Evolutionary conservation across 2,888 invertebrate species (phyloP).

Genomic region (Dexiosoma caninum): DNA sequence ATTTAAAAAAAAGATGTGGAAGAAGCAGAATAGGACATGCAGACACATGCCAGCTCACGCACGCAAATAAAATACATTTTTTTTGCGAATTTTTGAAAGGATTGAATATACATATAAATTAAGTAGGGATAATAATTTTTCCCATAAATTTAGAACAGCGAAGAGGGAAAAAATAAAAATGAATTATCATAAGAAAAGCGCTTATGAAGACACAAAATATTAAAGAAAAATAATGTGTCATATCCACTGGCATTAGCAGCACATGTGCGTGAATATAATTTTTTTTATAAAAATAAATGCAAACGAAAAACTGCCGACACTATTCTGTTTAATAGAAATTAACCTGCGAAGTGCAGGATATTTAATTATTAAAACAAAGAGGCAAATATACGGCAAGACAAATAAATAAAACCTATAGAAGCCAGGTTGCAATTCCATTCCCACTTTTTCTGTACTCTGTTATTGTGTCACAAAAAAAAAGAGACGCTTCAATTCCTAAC

Average conservation of each 20-base stretch:
- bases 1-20: neutral
- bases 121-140: neutral
- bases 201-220: neutral
- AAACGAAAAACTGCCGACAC: neutral
- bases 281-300: neutral
- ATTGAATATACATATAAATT: neutral
- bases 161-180: neutral
- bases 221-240: neutral
- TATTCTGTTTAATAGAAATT: neutral
- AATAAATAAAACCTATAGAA: neutral
- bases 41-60: neutral
- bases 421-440: too few relatives aligned
- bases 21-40: neutral
- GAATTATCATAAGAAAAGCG: neutral
- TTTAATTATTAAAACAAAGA: constrained; percentile 1
- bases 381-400: neutral
- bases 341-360: constrained; percentile 3
- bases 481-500: neutral
- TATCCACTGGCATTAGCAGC: neutral
- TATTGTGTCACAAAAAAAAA: neutral
- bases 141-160: neutral
- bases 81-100: neutral
- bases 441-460: neutral
- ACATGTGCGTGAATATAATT: neutral
- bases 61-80: too few relatives aligned